These are phyloP conservation scores for Drosophila nigrodunni DNA, from an alignment of 1,140 invertebrate species.

Conservation along the genomic window DNA sequence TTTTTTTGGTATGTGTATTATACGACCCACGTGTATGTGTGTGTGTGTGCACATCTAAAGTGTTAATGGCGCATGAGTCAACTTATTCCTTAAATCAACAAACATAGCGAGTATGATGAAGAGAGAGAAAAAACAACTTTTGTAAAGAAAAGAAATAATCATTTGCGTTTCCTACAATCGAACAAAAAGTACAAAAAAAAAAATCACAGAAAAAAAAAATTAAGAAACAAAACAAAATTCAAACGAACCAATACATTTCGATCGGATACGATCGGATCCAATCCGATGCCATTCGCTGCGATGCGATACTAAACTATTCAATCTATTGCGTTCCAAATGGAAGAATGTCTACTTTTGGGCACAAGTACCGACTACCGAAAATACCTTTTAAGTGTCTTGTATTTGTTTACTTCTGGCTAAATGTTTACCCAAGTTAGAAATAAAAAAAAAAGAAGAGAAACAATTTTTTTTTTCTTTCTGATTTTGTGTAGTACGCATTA, in stretches of 20 bases:
- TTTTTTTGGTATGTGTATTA: conserved; percentile 35
- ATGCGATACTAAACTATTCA: conserved; percentile 11
- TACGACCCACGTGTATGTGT: conserved; percentile 21
- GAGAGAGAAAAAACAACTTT: conserved; percentile 13
- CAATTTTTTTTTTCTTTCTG: no score
- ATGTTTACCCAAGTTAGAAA: conserved; percentile 77
- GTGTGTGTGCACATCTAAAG: conserved; percentile 59
- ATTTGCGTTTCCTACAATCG: conserved; percentile 63
- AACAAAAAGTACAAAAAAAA: not conserved
- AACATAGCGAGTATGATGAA: conserved; percentile 48
- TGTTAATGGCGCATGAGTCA: conserved; percentile 78
- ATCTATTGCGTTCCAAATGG: conserved; percentile 25
- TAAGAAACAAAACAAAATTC: conserved; percentile 48
- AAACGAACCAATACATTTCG: conserved; percentile 51
- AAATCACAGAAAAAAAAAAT: conserved; percentile 2
- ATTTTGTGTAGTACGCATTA: conserved; percentile 65
- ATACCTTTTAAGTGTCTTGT: conserved; percentile 80
- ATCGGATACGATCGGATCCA: conserved; percentile 5
- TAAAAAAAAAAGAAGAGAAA: conserved; percentile 56
- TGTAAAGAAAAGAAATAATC: conserved; percentile 52
- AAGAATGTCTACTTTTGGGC: conserved; percentile 76
- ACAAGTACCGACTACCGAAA: conserved; percentile 75
- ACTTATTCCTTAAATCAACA: conserved; percentile 78
- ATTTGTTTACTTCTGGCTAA: conserved; percentile 80
- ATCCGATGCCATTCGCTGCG: conserved; percentile 11